These are phyloP conservation scores for Ictidomys tridecemlineatus DNA, from an alignment of 2,113 vertebrate genomes.

Conservation along the genomic window DNA sequence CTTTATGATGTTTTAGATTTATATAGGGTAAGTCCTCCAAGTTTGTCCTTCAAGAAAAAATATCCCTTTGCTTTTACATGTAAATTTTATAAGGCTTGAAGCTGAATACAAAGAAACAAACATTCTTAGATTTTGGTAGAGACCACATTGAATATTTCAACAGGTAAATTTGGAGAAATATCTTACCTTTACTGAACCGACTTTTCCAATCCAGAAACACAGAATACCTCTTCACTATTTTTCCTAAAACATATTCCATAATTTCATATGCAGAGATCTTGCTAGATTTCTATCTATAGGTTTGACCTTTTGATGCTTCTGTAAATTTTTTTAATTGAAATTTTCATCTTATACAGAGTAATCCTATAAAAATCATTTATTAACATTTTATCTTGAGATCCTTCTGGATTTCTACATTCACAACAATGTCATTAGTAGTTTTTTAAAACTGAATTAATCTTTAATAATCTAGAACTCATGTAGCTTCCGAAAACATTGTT, in stretches of 20 bases:
- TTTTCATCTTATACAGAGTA: background rate
- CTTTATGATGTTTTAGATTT: background rate
- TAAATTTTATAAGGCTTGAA: background rate
- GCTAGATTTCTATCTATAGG: background rate
- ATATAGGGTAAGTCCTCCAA: background rate
- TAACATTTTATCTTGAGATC: background rate
- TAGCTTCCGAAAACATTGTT: background rate
- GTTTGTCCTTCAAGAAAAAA: background rate
- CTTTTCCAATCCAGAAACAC: background rate
- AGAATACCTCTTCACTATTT: background rate
- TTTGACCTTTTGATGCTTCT: constrained; percentile 7
- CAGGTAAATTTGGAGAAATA: background rate
- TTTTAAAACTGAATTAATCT: constrained; percentile 25
- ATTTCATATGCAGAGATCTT: background rate
- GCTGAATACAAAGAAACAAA: background rate
- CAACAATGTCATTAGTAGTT: background rate
- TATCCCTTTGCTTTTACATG: background rate
- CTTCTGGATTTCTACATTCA: constrained; percentile 13
- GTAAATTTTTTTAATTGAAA: background rate
- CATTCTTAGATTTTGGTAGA: background rate
- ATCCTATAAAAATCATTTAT: background rate
- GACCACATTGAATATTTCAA: background rate
- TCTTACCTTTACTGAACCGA: background rate
- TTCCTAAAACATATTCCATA: background rate
- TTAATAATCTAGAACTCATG: background rate